These are phyloP conservation scores for Antechinus stuartii DNA, from an alignment of 2,113 vertebrate species.

Conservation along the genomic window DNA sequence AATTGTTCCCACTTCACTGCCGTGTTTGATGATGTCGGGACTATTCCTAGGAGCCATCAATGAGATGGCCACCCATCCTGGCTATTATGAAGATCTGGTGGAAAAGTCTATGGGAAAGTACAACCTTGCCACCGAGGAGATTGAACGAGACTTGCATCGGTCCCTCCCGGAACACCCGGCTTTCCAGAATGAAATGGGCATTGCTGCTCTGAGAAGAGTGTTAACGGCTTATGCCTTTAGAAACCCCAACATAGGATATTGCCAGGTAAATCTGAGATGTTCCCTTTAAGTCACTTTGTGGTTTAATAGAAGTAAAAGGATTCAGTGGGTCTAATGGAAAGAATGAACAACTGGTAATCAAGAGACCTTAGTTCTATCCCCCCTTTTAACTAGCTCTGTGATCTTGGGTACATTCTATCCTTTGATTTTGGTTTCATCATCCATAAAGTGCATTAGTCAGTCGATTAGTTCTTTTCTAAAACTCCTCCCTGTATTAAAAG, in stretches of 20 bases:
- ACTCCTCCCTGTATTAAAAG: neutral
- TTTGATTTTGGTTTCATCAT: neutral
- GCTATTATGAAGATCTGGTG: conserved; percentile 98
- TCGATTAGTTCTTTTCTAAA: neutral
- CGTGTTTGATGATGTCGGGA: conserved; percentile 8
- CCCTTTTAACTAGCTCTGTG: neutral
- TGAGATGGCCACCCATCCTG: conserved; percentile 97
- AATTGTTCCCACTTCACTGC: neutral
- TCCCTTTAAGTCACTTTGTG: neutral
- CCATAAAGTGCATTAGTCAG: neutral
- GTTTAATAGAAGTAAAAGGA: neutral
- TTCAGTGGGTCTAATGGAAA: neutral
- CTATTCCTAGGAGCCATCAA: conserved; percentile 92
- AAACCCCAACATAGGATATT: conserved; percentile 99
- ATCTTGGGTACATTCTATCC: neutral
- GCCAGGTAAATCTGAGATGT: conserved; percentile 89
- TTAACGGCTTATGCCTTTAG: conserved; percentile 98
- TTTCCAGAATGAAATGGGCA: conserved; percentile 99
- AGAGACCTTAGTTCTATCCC: neutral
- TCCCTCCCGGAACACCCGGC: conserved; percentile 98
- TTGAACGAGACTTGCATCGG: conserved; percentile 97
- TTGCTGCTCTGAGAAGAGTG: conserved; percentile 95
- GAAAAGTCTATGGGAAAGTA: conserved; percentile 98
- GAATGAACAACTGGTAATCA: neutral
- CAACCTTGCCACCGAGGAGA: conserved; percentile 98